phyloP scores from a whole-genome alignment of 2,113 vertebrate species.

The Cavia aperea region DNA sequence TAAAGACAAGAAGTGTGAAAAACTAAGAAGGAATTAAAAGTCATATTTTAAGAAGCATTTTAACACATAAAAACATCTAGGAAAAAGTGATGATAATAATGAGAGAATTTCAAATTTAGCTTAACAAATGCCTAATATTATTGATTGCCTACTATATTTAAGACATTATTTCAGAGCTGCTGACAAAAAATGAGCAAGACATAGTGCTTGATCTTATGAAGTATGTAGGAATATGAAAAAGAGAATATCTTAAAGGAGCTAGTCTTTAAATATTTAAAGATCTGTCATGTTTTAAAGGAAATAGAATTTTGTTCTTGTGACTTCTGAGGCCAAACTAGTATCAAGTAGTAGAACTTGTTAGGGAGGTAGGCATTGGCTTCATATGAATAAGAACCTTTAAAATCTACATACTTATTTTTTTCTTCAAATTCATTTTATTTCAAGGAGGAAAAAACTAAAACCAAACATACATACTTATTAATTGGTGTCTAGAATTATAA shows the following conservation, averaged over 20 bases:
- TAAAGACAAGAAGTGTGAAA: background rate
- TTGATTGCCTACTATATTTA: constrained; percentile 57
- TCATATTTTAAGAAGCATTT: constrained; percentile 37
- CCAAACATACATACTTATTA: background rate
- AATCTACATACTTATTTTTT: background rate
- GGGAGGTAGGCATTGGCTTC: constrained; percentile 2
- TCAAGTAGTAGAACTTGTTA: constrained; percentile 18
- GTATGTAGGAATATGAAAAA: constrained; percentile 33
- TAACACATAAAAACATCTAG: constrained; percentile 50
- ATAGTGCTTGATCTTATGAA: constrained; percentile 35
- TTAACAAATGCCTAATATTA: constrained; percentile 41
- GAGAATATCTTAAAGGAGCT: background rate
- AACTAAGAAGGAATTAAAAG: constrained; percentile 21
- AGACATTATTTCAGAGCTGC: constrained; percentile 54
- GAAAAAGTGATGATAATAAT: constrained; percentile 27
- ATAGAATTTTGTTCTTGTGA: constrained; percentile 47
- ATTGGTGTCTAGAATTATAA: background rate
- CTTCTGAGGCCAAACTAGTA: constrained; percentile 23
- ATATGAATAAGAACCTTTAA: constrained; percentile 30
- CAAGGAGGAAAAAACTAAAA: too few relatives aligned
- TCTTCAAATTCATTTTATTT: too few relatives aligned
- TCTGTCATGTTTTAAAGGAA: constrained; percentile 50
- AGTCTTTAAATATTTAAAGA: constrained; percentile 61
- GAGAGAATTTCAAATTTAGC: constrained; percentile 26
- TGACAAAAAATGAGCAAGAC: constrained; percentile 34